A percentile compares a stretch with the other conserved stretches of the same genome.
These are phyloP conservation scores for Scomber scombrus DNA, from an alignment of 2,113 vertebrate species.

Conservation along the genomic window DNA sequence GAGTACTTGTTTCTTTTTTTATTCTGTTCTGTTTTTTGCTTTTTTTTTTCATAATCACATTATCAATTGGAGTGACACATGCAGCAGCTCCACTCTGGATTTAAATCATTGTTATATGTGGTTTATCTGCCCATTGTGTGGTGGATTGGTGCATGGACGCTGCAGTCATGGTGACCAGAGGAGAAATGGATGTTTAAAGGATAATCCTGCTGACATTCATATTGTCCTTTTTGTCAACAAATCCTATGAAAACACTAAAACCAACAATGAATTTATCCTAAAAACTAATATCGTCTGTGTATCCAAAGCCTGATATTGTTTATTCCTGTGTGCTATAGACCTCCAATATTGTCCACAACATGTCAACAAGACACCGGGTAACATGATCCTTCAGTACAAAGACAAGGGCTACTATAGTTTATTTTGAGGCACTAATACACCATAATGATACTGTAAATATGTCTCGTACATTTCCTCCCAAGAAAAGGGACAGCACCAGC, in stretches of 20 bases:
- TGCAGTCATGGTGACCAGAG: background rate
- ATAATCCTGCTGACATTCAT: background rate
- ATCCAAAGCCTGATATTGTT: background rate
- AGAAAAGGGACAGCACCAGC: too few species aligned
- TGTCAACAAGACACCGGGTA: conserved; percentile 1
- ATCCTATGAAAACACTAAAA: background rate
- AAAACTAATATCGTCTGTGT: background rate
- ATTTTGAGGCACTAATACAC: too few species aligned
- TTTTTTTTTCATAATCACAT: conserved; percentile 57
- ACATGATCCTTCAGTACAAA: too few species aligned
- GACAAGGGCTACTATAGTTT: too few species aligned
- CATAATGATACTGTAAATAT: too few species aligned
- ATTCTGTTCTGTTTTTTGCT: background rate
- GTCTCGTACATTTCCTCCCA: too few species aligned
- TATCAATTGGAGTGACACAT: conserved; percentile 48
- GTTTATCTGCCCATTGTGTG: conserved; percentile 23
- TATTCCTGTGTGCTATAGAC: background rate
- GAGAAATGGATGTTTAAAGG: conserved; percentile 2
- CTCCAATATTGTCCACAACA: background rate
- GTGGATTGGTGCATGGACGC: background rate
- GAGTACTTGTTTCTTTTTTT: conserved; percentile 22
- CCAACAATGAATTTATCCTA: background rate
- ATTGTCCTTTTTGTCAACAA: background rate
- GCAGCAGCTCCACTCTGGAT: conserved; percentile 25
- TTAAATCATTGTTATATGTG: conserved; percentile 2